These are phyloP conservation scores for Myotis yumanensis DNA, from an alignment of 2,113 vertebrate genomes.

Conservation along the genomic window DNA sequence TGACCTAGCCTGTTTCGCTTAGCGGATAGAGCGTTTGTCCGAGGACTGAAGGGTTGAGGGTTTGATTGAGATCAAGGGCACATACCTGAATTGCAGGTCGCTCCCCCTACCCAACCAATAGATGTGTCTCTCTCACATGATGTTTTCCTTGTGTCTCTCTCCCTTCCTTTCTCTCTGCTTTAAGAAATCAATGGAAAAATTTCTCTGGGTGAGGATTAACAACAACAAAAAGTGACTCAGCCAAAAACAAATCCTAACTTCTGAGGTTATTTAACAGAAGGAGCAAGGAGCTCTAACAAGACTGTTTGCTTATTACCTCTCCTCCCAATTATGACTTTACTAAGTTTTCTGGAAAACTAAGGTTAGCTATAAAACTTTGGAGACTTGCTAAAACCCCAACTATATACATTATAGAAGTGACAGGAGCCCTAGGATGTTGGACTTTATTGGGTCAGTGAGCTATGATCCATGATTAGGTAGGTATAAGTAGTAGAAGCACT, in stretches of 20 bases:
- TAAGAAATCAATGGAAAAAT: no score
- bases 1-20: no score
- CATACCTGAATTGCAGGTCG: no score
- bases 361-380: background rate
- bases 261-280: background rate
- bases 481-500: background rate
- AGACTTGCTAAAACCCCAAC: background rate
- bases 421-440: background rate
- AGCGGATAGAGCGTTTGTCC: no score
- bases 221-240: background rate
- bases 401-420: background rate
- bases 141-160: no score
- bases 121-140: no score
- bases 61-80: no score
- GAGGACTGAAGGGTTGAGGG: no score
- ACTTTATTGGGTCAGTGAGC: background rate
- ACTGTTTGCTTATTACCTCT: background rate
- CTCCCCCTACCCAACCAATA: no score
- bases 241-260: background rate
- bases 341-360: slow-evolving; percentile 33
- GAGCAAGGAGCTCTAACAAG: background rate
- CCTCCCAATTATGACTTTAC: background rate
- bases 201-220: no score
- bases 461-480: background rate
- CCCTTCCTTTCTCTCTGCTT: no score